Evolutionary conservation across 1,140 invertebrate species (phyloP).

Genomic region (Metaphire vulgaris): DNA sequence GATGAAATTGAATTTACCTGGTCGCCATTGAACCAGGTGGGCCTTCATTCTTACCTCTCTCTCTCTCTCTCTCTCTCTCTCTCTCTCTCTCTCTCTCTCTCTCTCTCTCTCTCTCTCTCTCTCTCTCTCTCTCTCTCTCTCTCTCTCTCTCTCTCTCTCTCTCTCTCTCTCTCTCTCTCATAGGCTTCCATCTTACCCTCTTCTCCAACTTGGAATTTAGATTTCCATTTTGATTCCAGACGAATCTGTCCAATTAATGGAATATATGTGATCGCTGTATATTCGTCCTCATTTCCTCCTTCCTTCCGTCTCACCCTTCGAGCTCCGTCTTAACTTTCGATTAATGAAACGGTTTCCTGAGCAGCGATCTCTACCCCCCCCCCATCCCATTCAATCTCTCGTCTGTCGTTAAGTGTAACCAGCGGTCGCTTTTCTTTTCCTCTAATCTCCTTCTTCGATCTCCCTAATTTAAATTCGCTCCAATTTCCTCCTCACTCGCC

Average conservation of each 20-base stretch:
- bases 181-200: background rate
- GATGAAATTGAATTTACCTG: too few species aligned
- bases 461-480: too few species aligned
- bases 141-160: constrained; percentile 24
- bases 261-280: too few species aligned
- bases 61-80: constrained; percentile 8
- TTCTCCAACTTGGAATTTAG: background rate
- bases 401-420: too few species aligned
- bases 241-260: too few species aligned
- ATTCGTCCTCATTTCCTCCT: background rate
- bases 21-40: too few species aligned
- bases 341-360: background rate
- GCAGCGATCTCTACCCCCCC: too few species aligned
- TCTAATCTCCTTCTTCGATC: too few species aligned
- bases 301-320: background rate
- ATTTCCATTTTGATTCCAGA: too few species aligned
- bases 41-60: background rate
- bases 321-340: background rate
- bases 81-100: constrained; percentile 11
- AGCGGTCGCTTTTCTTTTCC: too few species aligned
- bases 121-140: constrained; percentile 23
- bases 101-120: constrained; percentile 17
- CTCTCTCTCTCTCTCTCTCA: constrained; percentile 11
- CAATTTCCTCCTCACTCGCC: too few species aligned
- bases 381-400: too few species aligned